Base-by-base conservation (phyloP, 2,113 vertebrate species). In the Pagrus major region DNA sequence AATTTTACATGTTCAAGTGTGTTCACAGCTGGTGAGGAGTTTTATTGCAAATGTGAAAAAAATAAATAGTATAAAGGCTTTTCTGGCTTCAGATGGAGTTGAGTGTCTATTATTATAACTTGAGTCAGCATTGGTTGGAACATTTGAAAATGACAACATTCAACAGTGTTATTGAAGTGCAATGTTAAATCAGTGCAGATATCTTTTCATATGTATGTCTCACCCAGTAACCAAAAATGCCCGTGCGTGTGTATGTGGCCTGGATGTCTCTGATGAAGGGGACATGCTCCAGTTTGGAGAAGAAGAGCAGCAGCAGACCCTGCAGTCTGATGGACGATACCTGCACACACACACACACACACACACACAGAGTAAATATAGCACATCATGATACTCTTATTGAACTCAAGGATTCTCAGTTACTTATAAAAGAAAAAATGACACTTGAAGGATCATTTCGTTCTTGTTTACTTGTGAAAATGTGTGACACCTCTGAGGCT, bases 151-250 rank as follows among this genome's bases (percentile, higher is more conserved):
- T n/a, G n/a, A n/a, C n/a, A n/a, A n/a, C n/a, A n/a, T n/a, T n/a
- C 15, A 33, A 52, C 25, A 64, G 25, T 46, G 39, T 37, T 6
- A 6, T 5, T 2, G 3, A 11, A 27, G 14, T 25, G 37, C 37
- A 42, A 25, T 42, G 37, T 7, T 42, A 41, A 63, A 23, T 18
- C 9, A 39, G n/a, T 18, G 0, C 3, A 29, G 27, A 3, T 8
- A 16, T 37, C 5, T 15, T 21, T 23, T 60, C 15, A 23, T 25
- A 11, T 7, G 33, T 25, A 2, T 16, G 18, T 37, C 90, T 95
- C 91, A 99, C 98, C 98, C 98, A 99, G 91, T 97, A 99, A 21
- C 97, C 96, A 0, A 92, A 97, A 14, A 99, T 85, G 83, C 98
- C 98, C 0, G 98, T 99, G 25, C 97, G 97, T 0, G 93, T 99